These are phyloP conservation scores for Drosophila recens DNA, from an alignment of 2,888 invertebrate genomes.

Conservation along the genomic window DNA sequence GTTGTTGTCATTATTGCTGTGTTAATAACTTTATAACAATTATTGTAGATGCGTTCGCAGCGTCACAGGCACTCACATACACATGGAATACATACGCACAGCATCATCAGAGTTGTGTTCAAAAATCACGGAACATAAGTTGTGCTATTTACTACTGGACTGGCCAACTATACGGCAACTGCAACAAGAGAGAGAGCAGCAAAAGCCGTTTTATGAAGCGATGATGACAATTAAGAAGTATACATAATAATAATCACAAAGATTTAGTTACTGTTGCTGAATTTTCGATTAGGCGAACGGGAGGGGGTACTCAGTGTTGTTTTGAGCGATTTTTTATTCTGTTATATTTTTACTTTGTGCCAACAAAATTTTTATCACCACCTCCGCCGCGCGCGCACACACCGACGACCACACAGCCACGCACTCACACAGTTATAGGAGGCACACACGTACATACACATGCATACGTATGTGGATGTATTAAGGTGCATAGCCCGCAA, in stretches of 20 bases:
- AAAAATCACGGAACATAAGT: conserved; percentile 31
- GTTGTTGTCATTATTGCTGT: conserved; percentile 20
- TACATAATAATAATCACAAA: conserved; percentile 20
- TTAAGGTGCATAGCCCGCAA: conserved; percentile 62
- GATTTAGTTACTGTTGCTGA: conserved; percentile 27
- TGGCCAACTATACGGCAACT: conserved; percentile 15
- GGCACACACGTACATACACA: conserved; percentile 3
- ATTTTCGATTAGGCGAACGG: conserved; percentile 20
- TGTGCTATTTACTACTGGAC: conserved; percentile 33
- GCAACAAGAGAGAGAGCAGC: conserved; percentile 21
- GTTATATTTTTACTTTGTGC: conserved; percentile 79
- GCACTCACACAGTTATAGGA: conserved; percentile 45
- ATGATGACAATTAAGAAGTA: conserved; percentile 48
- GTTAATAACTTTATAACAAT: conserved; percentile 28
- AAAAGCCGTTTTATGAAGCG: conserved; percentile 20
- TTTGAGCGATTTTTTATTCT: conserved; percentile 55
- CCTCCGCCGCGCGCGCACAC: conserved; percentile 52
- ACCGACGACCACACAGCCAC: conserved; percentile 38
- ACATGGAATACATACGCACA: conserved; percentile 27
- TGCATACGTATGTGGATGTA: conserved; percentile 33
- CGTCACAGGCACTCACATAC: conserved; percentile 15
- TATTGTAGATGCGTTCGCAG: conserved; percentile 19
- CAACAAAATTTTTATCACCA: conserved; percentile 75
- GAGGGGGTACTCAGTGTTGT: conserved; percentile 43
- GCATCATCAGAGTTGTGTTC: conserved; percentile 40